Evolutionary conservation across 2,888 invertebrate species (phyloP).

Genomic region (Leucoma salicis): DNA sequence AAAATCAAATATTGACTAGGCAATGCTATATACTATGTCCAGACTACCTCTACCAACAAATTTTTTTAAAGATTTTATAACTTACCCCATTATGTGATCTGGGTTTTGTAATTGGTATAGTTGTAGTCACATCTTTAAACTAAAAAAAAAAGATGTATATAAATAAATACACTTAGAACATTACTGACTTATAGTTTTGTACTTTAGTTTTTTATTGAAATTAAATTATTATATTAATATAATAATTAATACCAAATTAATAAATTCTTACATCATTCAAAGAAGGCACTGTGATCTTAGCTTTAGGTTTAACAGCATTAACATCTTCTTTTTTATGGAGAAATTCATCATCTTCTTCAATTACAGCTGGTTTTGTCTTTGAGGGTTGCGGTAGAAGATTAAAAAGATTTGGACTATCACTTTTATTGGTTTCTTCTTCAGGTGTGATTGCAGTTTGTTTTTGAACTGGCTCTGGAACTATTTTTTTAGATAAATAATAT

Average conservation of each 20-base stretch:
- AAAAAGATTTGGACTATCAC: slow-evolving; percentile 46
- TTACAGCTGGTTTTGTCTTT: slow-evolving; percentile 44
- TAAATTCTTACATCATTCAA: slow-evolving; percentile 79
- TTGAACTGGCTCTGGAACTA: slow-evolving; percentile 20
- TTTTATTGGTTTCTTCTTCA: slow-evolving; percentile 12
- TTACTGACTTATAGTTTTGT: too few relatives aligned
- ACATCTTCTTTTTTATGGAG: slow-evolving; percentile 80
- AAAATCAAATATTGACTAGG: too few relatives aligned
- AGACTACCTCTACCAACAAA: too few relatives aligned
- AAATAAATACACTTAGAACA: background rate
- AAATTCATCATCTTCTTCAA: slow-evolving; percentile 85
- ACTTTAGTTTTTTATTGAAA: too few relatives aligned
- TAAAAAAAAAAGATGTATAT: slow-evolving; percentile 48
- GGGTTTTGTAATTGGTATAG: slow-evolving; percentile 60
- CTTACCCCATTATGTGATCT: slow-evolving; percentile 77
- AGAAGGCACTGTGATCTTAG: slow-evolving; percentile 86
- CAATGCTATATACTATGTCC: too few relatives aligned
- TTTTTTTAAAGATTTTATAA: too few relatives aligned
- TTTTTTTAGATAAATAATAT: too few relatives aligned
- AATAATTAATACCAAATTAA: too few relatives aligned
- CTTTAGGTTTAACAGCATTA: slow-evolving; percentile 68
- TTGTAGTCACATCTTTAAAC: slow-evolving; percentile 83
- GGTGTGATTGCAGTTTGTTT: slow-evolving; percentile 1
- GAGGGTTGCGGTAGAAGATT: slow-evolving; percentile 77
- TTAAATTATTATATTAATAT: too few relatives aligned